Evolutionary conservation across 2,797 vertebrate species (phyloP).

Genomic region (Ispidina lecontei): DNA sequence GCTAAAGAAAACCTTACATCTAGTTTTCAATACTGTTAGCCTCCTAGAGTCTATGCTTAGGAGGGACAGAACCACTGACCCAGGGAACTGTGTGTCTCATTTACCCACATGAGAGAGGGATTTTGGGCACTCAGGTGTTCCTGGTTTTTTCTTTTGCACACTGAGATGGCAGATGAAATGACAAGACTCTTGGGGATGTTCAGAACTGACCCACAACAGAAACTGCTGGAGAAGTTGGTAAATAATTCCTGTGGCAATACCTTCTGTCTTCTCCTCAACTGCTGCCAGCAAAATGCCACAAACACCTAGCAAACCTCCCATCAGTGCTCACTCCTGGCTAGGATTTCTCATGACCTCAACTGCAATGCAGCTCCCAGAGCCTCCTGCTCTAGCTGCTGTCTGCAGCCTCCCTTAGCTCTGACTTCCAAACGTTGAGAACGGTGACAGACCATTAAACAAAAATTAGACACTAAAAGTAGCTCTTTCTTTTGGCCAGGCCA

Average conservation of each 20-base stretch:
- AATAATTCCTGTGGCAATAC: background rate
- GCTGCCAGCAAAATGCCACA: accelerated
- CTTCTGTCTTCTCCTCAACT: background rate
- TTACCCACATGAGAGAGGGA: background rate
- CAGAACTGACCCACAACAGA: background rate
- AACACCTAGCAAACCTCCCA: background rate
- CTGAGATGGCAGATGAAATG: background rate
- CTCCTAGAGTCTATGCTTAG: background rate
- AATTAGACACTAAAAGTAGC: background rate
- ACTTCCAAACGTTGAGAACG: background rate
- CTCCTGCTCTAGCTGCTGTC: background rate
- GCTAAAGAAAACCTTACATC: background rate
- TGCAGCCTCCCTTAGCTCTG: background rate
- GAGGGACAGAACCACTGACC: background rate
- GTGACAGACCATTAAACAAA: background rate
- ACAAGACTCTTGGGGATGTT: background rate
- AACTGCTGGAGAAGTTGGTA: background rate
- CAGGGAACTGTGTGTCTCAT: background rate
- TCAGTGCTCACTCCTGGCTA: background rate
- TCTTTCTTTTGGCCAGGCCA: background rate
- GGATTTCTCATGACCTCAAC: constrained; percentile 14
- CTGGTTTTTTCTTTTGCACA: background rate
- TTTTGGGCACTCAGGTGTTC: background rate
- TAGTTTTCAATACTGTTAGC: background rate
- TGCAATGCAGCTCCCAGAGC: background rate